Evolutionary conservation across 30 jellyfish, hydroid and myxozoan species (phyloP), one percentile per base, ranked within the genome.

Genomic region (Aurelia aurita): DNA sequence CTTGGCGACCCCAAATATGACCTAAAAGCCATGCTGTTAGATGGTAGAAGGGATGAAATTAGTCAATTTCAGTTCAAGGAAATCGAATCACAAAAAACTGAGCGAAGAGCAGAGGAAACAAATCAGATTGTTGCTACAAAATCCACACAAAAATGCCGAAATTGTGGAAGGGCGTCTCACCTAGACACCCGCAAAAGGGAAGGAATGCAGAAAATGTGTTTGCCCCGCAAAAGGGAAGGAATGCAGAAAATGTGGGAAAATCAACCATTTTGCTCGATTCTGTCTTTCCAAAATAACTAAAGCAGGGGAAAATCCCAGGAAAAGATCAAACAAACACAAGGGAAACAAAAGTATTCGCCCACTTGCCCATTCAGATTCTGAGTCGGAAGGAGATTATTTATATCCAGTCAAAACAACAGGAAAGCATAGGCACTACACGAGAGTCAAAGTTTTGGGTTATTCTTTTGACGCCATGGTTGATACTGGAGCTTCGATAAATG

Each of bases 1-100:
- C 81, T 69, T 9, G 63, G 81, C 7, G 81, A 69, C 81, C 81
- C 26, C 26, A n/a, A n/a, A n/a, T n/a, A n/a, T n/a, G n/a, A n/a
- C n/a, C n/a, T n/a, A n/a, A n/a, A n/a, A n/a, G n/a, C 81, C 64
- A 35, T 69, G 81, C 64, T 69, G 60, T 25, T 69, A 27, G 81
- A 69, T 69, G 63, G 81, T 22, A 28, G 81, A 69, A 28, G 81
- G 12, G 81, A 69, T 69, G 62, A 69, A 69, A 39, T 69, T 15
- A 69, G 60, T 11, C 7, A 31, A 31, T 69, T 26, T 69, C 81
- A 69, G 62, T 69, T 26, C 7, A 69, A 69, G 39, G 81, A 16
- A 26, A 43, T 69, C 57, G 51, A 69, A 69, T 3, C 64, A 23
- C 8, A 69, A 63, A 32, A 32, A 69, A 35, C n/a, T 31, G 31